Base-by-base conservation (phyloP, 2,113 vertebrate genomes). In the Sander lucioperca region DNA sequence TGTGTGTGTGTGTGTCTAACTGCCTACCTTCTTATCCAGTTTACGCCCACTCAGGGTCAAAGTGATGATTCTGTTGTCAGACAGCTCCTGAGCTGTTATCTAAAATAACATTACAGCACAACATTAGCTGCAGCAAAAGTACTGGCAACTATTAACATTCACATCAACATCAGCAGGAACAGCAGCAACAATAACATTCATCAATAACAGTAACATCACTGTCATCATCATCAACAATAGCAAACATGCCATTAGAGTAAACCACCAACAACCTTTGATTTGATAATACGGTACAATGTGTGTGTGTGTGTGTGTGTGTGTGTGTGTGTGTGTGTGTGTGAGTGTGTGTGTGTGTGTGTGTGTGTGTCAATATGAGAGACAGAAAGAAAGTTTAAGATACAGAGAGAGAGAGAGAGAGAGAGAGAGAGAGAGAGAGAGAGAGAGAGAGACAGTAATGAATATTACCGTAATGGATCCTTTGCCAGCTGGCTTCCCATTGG, bases 41-140 rank as follows among this genome's bases (percentile, higher is more conserved):
- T 97, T 99, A 82, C 97, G 96, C 92, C 98, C 98, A 1, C 97
- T 97, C 95, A 99, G 93, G 82, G 95, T 97, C 88, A 99, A 93
- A 0, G 97, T 98, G 89, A 99, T 97, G 95, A 99, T 97, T 73
- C 97, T 97, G 95, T 99, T 99, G 92, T 99, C 98, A 0, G 97
- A 98, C 86, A 99, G 95, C 93, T 99, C 98, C 93, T 99, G 97
- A 62, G 98, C 98, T 68, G 97, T 96, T 83, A 99, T 97, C 98
- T 99, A 83, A 84, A 89, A 79, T 47, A 78, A 88, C 77, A 83
- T 54, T 16, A 86, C 23, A 64, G 6, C 74, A 72, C 39, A 85
- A 78, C 64, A 84, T 84, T 79, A 84, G 65, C 43, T 39, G 30
- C 23, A 74, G 69, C 65, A 66, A 45, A 83, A 77, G 75, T 14